These are phyloP conservation scores for Hypotaenidia philippensis DNA, from an alignment of 2,797 vertebrate genomes.

Conservation along the genomic window DNA sequence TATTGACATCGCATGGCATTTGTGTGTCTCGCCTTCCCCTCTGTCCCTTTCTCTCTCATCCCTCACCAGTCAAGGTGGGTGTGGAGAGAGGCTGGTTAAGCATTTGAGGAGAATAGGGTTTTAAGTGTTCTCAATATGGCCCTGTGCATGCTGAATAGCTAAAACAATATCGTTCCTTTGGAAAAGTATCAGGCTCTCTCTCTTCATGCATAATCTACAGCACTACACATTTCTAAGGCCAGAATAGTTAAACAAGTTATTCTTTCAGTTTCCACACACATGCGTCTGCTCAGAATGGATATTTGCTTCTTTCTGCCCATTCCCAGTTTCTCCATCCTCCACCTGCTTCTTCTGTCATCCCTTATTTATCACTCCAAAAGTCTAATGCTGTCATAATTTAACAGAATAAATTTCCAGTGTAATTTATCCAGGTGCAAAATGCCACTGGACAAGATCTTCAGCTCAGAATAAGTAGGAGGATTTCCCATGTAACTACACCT, in stretches of 20 bases:
- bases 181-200: not conserved
- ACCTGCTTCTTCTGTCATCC: not conserved
- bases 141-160: not conserved
- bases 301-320: not conserved
- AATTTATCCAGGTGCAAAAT: not conserved
- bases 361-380: not conserved
- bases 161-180: not conserved
- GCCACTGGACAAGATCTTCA: not conserved
- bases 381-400: not conserved
- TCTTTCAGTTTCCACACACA: not conserved
- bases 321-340: not conserved
- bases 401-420: not conserved
- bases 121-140: not conserved
- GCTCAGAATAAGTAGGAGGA: not conserved
- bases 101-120: not conserved
- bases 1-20: not conserved
- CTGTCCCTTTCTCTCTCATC: not conserved
- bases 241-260: not conserved
- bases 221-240: not conserved
- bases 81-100: not conserved
- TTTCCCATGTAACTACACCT: accelerated
- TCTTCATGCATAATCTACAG: not conserved
- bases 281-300: not conserved
- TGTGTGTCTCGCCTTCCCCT: not conserved
- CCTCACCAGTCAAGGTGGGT: not conserved